phyloP scores from a whole-genome alignment of 2,797 vertebrate genomes.

The Danio kyathit region DNA sequence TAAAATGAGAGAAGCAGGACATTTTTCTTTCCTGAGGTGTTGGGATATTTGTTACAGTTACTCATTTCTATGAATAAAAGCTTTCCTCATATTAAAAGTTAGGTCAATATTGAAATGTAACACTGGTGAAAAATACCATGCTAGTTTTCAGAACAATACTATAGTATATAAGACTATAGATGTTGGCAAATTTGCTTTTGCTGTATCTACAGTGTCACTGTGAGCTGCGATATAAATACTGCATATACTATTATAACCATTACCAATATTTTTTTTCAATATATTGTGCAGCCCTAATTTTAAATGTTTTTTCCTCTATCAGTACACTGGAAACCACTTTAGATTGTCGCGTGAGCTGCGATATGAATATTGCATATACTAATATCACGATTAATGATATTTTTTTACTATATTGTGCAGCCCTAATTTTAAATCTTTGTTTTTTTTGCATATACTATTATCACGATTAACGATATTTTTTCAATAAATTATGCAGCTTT shows the following conservation, averaged over 20 bases:
- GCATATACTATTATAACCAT: too few relatives aligned
- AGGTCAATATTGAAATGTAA: not conserved
- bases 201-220: not conserved
- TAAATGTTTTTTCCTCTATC: not conserved
- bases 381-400: too few relatives aligned
- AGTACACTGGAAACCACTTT: slow-evolving; percentile 97
- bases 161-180: not conserved
- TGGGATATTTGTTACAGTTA: not conserved
- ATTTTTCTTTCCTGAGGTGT: slow-evolving; percentile 4
- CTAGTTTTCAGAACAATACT: not conserved
- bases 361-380: too few relatives aligned
- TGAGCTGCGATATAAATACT: not conserved
- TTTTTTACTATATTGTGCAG: too few relatives aligned
- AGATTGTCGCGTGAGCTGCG: slow-evolving; percentile 83
- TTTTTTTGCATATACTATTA: too few relatives aligned
- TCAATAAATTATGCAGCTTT: not conserved
- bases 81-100: not conserved
- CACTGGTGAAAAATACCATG: not conserved
- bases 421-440: not conserved
- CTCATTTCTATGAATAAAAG: not conserved
- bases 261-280: too few relatives aligned
- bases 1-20: slow-evolving; percentile 5
- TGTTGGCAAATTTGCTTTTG: too few relatives aligned
- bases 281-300: not conserved
- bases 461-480: too few relatives aligned